Percentiles rank a stretch among this genome's conserved stretches.
phyloP scores from a whole-genome alignment of 2,797 vertebrate species.

The Phylloscopus collybita region DNA sequence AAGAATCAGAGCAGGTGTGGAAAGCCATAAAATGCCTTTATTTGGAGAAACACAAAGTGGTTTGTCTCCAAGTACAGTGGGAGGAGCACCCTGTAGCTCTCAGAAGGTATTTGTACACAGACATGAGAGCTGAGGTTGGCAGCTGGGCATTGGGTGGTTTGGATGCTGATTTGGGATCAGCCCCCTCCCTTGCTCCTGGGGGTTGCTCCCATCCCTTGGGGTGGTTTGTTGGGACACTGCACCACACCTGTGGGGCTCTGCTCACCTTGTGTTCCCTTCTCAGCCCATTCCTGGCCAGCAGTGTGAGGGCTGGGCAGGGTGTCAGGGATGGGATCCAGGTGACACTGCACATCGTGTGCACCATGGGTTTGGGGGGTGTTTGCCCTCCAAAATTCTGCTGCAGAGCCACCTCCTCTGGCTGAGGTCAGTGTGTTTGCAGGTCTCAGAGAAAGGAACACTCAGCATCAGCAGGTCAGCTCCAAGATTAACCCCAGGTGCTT shows the following conservation, averaged over 20 bases:
- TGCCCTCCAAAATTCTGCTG: not conserved
- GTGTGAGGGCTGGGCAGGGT: not conserved
- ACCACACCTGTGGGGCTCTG: accelerated
- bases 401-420: not conserved
- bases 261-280: accelerated
- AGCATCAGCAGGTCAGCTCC: not conserved
- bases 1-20: not conserved
- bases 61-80: not conserved
- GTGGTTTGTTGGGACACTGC: not conserved
- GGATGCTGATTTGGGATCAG: not conserved
- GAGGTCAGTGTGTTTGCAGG: not conserved
- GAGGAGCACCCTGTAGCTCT: not conserved
- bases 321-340: not conserved
- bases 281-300: not conserved
- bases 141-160: accelerated
- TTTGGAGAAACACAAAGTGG: not conserved
- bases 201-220: not conserved
- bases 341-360: accelerated
- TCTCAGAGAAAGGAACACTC: not conserved
- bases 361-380: accelerated
- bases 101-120: not conserved
- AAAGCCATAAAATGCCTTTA: not conserved
- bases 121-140: not conserved
- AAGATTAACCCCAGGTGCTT: not conserved
- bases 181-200: not conserved